Conservation (phyloP, 2,797 vertebrate species). For the Sarcophilus harrisii region DNA sequence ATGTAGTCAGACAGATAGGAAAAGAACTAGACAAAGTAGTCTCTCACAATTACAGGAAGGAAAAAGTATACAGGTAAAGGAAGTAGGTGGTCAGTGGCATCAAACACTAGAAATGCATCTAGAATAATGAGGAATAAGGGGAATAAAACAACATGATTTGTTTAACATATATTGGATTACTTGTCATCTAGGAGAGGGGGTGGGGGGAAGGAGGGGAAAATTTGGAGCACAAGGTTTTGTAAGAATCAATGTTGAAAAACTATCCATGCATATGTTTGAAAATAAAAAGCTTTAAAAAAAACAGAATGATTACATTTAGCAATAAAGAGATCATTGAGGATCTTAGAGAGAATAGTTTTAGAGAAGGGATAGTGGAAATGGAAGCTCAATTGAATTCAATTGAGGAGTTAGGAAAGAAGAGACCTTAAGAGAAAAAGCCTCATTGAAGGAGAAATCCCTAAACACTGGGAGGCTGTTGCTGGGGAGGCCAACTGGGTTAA, state of each 20-base stretch:
- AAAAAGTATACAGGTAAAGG: not conserved
- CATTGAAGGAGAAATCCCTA: not conserved
- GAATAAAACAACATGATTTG: not conserved
- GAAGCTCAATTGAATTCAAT: not conserved
- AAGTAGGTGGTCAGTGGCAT: not conserved
- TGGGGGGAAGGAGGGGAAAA: too few species aligned
- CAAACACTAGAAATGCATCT: not conserved
- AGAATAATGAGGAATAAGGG: not conserved
- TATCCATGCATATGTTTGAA: too few species aligned
- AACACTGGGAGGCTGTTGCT: not conserved
- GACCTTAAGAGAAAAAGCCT: not conserved
- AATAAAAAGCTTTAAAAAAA: too few species aligned
- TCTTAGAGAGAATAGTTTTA: not conserved
- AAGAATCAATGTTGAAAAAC: too few species aligned
- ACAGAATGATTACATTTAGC: not conserved
- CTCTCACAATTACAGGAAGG: not conserved
- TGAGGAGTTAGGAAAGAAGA: not conserved
- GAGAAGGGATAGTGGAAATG: not conserved
- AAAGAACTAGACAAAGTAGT: not conserved
- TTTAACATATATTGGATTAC: too few species aligned
- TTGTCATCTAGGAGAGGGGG: too few species aligned
- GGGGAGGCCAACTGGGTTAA: not conserved
- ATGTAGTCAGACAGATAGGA: not conserved
- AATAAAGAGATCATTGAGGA: not conserved
- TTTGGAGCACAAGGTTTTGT: too few species aligned